Percentiles rank a stretch among this genome's conserved stretches.
These are phyloP conservation scores for Trisateles emortualis DNA, from an alignment of 2,888 invertebrate species.

Conservation along the genomic window DNA sequence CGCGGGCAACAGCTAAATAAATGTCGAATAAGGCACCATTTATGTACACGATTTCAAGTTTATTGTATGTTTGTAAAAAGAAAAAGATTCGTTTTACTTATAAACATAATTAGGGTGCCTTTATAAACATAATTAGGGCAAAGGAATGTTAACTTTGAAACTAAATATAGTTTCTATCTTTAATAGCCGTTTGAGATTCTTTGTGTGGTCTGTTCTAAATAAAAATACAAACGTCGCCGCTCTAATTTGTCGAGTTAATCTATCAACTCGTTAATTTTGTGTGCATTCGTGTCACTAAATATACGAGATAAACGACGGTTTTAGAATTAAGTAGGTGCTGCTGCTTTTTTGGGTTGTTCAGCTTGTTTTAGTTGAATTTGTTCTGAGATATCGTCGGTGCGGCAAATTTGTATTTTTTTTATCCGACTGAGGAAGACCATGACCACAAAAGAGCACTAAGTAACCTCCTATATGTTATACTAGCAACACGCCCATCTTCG, in stretches of 20 bases:
- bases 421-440: too few relatives aligned
- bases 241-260: conserved; percentile 47
- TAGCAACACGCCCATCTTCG: too few relatives aligned
- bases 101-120: background rate
- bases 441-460: too few relatives aligned
- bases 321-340: conserved; percentile 14
- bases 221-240: conserved; percentile 31
- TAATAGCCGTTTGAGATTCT: conserved; percentile 14
- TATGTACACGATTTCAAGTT: too few relatives aligned
- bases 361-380: background rate
- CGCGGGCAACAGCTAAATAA: too few relatives aligned
- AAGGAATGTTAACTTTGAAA: background rate
- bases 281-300: conserved; percentile 7
- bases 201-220: conserved; percentile 30
- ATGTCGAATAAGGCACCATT: too few relatives aligned
- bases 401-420: too few relatives aligned
- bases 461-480: too few relatives aligned
- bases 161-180: conserved; percentile 3
- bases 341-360: conserved; percentile 7
- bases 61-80: too few relatives aligned
- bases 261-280: conserved; percentile 43
- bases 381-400: too few relatives aligned
- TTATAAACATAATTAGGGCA: background rate
- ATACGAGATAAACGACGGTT: conserved; percentile 6
- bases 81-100: too few relatives aligned